phyloP scores from a whole-genome alignment of 2,888 invertebrate species.

The Agrotis puta region DNA sequence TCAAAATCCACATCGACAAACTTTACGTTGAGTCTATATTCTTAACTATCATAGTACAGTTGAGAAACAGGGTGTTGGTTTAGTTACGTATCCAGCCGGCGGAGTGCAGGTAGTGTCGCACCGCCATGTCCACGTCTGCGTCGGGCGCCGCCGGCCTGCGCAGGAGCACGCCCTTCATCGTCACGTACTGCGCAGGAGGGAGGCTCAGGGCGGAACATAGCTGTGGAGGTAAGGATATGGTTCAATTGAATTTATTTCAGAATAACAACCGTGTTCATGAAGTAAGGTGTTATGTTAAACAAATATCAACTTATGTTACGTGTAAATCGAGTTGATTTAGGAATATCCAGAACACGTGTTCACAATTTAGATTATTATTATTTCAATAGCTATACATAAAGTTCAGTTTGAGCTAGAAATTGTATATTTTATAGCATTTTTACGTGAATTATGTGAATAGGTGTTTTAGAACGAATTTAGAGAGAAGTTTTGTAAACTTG shows the following conservation, averaged over 20 bases:
- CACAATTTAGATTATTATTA: too few relatives aligned
- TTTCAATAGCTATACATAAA: not conserved
- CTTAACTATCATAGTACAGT: not conserved
- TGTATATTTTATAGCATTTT: not conserved
- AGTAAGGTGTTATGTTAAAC: not conserved
- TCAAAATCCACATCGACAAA: slow-evolving; percentile 8
- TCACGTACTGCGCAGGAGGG: slow-evolving; percentile 96
- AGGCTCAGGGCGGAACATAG: slow-evolving; percentile 95
- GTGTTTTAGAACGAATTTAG: not conserved
- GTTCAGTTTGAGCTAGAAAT: not conserved
- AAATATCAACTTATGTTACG: not conserved
- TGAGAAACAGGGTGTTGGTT: slow-evolving; percentile 42
- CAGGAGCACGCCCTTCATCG: slow-evolving; percentile 96
- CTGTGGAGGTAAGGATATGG: slow-evolving; percentile 80
- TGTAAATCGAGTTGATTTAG: not conserved
- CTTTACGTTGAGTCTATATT: not conserved
- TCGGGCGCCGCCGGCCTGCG: slow-evolving; percentile 90
- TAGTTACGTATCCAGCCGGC: slow-evolving; percentile 87
- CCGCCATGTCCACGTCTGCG: slow-evolving; percentile 79
- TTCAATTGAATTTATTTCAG: not conserved
- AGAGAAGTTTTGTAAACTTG: not conserved
- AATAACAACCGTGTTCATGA: not conserved
- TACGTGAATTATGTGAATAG: not conserved
- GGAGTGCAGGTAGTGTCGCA: slow-evolving; percentile 82
- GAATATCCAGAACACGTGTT: not conserved